Percentiles rank a stretch among this genome's conserved stretches.
These are phyloP conservation scores for Gephyroberyx darwinii DNA, from an alignment of 2,797 vertebrate species.

Conservation along the genomic window DNA sequence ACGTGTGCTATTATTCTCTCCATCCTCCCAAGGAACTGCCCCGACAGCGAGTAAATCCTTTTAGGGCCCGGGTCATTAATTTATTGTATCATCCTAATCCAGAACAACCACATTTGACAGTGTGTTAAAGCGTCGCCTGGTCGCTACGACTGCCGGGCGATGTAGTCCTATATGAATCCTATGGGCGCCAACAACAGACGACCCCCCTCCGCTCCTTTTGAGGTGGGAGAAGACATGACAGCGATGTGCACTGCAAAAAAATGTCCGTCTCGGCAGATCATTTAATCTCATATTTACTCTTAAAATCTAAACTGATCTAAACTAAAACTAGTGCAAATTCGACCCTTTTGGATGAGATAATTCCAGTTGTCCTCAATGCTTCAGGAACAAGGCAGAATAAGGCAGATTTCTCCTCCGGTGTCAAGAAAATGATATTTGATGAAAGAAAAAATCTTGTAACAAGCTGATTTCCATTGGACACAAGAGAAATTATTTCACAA, in stretches of 20 bases:
- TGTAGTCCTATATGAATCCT: constrained; percentile 2
- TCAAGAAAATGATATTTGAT: too few relatives aligned
- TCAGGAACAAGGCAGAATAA: too few relatives aligned
- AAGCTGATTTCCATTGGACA: too few relatives aligned
- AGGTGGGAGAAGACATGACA: constrained; percentile 42
- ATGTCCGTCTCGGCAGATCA: constrained; percentile 10
- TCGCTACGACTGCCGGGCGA: neutral
- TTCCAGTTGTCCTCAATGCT: too few relatives aligned
- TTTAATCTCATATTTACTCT: neutral
- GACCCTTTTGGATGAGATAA: too few relatives aligned
- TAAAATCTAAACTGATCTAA: neutral
- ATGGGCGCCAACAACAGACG: constrained; percentile 24
- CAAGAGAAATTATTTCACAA: too few relatives aligned
- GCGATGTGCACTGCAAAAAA: constrained; percentile 16
- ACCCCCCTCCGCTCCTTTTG: constrained; percentile 27
- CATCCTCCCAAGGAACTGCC: neutral
- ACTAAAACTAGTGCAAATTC: neutral
- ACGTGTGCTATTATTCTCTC: neutral
- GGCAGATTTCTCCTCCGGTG: too few relatives aligned
- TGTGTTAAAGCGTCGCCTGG: constrained; percentile 6
- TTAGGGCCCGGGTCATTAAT: neutral
- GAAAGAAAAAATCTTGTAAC: too few relatives aligned
- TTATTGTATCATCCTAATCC: neutral
- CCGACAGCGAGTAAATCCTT: neutral
- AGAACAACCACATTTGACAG: neutral